These are phyloP conservation scores for Clarias fuscus DNA, from an alignment of 2,797 vertebrate species.

Conservation along the genomic window DNA sequence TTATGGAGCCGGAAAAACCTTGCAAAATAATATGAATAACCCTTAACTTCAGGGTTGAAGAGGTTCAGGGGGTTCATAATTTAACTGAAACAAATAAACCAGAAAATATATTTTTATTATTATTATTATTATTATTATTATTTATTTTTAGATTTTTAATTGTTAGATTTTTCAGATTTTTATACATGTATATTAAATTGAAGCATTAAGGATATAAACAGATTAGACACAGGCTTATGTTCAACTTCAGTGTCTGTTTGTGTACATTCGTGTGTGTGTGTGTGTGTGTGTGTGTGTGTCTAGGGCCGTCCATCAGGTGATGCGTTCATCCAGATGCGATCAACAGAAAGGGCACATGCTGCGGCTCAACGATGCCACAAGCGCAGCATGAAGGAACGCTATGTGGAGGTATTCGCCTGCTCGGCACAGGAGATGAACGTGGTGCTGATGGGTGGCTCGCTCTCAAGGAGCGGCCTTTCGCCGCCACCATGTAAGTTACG, in stretches of 20 bases:
- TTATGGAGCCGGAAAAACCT: no score
- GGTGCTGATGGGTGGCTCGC: constrained; percentile 96
- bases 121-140: not conserved
- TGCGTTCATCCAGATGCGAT: constrained; percentile 97
- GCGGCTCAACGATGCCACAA: constrained; percentile 94
- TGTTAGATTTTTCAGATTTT: not conserved
- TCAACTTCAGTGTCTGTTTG: not conserved
- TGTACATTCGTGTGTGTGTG: constrained; percentile 25
- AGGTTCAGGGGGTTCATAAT: not conserved
- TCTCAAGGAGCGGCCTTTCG: constrained; percentile 96
- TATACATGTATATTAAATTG: not conserved
- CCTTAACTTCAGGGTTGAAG: not conserved
- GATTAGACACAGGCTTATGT: no score
- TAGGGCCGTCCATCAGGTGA: constrained; percentile 94
- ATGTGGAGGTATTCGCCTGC: constrained; percentile 97
- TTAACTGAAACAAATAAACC: not conserved
- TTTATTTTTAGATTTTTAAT: no score
- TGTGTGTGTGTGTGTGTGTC: constrained; percentile 34
- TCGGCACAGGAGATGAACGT: constrained; percentile 97
- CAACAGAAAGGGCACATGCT: constrained; percentile 84
- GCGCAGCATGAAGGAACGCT: constrained; percentile 91
- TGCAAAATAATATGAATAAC: not conserved
- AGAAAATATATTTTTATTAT: not conserved
- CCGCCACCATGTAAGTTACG: constrained; percentile 99
- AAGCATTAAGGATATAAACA: not conserved